Evolutionary conservation across 64 coral and sea anemone genomes (phyloP).

Genomic region (Dendronephthya gigantea): DNA sequence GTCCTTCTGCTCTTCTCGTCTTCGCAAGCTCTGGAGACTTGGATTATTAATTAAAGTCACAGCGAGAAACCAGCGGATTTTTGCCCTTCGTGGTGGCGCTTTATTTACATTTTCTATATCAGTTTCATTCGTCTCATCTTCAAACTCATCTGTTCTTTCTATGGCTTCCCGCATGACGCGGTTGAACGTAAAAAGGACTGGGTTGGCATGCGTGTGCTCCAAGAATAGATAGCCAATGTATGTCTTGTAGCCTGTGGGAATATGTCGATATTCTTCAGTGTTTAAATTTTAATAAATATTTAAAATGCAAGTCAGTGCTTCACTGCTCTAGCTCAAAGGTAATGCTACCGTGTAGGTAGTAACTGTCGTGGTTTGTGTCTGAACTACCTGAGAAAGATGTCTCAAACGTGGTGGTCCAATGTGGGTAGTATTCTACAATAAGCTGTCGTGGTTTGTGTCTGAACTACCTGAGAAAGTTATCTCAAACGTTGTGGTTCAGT

Average conservation of each 20-base stretch:
- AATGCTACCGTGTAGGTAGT: background rate
- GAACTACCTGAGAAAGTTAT: too few species aligned
- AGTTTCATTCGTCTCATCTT: background rate
- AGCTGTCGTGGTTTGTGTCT: too few species aligned
- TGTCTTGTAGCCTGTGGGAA: background rate
- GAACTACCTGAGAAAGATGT: too few species aligned
- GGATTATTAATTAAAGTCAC: background rate
- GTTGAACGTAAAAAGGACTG: background rate
- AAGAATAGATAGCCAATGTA: background rate
- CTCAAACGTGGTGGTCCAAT: too few species aligned
- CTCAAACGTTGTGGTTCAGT: too few species aligned
- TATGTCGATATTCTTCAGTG: background rate
- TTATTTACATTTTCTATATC: background rate
- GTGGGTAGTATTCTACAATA: too few species aligned
- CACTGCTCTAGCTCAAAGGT: too few species aligned
- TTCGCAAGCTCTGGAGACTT: background rate
- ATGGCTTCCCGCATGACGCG: background rate
- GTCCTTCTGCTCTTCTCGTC: background rate
- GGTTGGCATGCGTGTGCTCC: conserved; percentile 1
- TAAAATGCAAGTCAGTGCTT: too few species aligned
- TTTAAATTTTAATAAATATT: too few species aligned
- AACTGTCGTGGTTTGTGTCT: too few species aligned
- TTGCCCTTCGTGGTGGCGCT: background rate
- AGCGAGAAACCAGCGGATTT: background rate
- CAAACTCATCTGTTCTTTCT: background rate